Base-by-base conservation (phyloP, 1,140 invertebrate genomes). In the Drosophila serrata region DNA sequence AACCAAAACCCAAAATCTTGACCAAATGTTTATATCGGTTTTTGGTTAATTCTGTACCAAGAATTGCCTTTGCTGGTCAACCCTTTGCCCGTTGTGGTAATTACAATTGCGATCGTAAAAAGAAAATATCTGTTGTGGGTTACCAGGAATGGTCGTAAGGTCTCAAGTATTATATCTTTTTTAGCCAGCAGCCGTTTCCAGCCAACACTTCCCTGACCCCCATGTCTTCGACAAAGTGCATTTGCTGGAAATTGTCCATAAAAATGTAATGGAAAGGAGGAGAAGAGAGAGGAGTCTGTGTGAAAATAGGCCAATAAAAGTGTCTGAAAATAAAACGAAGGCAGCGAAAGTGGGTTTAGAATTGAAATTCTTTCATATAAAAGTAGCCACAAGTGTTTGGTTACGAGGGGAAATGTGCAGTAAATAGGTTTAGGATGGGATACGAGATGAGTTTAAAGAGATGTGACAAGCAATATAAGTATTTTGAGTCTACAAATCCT, bases 71-170 rank as follows among this genome's bases (percentile, higher is more conserved):
- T 29, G 40, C 8, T 78, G 68, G 51, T 62, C 61, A 77, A 73
- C 51, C 43, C 61, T 45, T 64, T 63, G 56, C 51, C 43, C 61
- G 49, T 64, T 63, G 56, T 24, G 49, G 78, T 65, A 85, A 86
- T 85, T 86, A 81, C 75, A 75, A 37, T 51, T 76, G 69, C 69
- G 68, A 24, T 78, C 82, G 42, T 82, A 68, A 77, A 68, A 77
- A 76, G 37, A 46, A 64, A 72, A 73, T 64, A 55, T 68, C 61
- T 64, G 46, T 75, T 59, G 42, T 29, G 53, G 59, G 64, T 72
- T 81, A 77, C 72, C 60, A 63, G 46, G 79, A 81, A 81, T 12
- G 62, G 55, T 56, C 67, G 67, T 70, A 46, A 63, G 72, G 35
- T 51, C 40, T 27, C 53, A 40, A 55, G 63, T 55, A 55, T 53